Percentiles rank a stretch among this genome's conserved stretches.
Conservation (phyloP, 2,888 invertebrate genomes). For the Rugalucina vietnamica region DNA sequence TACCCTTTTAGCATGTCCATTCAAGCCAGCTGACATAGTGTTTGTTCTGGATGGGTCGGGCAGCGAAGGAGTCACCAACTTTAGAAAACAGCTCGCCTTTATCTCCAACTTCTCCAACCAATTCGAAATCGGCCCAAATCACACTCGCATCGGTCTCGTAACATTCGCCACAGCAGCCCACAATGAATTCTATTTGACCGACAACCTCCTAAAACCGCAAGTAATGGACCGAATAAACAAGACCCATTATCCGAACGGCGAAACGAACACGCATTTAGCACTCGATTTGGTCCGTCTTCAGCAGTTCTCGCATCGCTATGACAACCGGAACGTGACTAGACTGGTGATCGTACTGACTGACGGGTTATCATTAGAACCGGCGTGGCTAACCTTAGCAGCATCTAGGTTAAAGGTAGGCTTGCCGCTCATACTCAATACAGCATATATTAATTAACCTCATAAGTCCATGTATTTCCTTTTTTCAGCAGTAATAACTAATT, state of each 20-base stretch:
- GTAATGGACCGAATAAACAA: conserved; percentile 24
- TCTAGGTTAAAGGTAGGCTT: conserved; percentile 33
- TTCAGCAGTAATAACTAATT: too few relatives aligned
- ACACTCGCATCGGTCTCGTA: conserved; percentile 43
- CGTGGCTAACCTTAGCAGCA: conserved; percentile 30
- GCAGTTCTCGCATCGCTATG: conserved; percentile 24
- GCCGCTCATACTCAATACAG: too few relatives aligned
- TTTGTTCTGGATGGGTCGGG: conserved; percentile 56
- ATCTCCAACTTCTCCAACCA: conserved; percentile 50
- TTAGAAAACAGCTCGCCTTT: conserved; percentile 44
- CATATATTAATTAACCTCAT: too few relatives aligned
- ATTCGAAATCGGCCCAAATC: conserved; percentile 50
- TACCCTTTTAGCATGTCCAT: conserved; percentile 49
- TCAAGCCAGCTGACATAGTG: conserved; percentile 52
- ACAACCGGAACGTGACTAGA: conserved; percentile 54
- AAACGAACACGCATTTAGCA: conserved; percentile 52
- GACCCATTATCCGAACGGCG: conserved; percentile 41
- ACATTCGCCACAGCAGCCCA: conserved; percentile 42
- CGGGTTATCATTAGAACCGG: conserved; percentile 57
- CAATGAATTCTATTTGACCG: conserved; percentile 45
- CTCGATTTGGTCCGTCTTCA: conserved; percentile 28
- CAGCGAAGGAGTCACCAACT: conserved; percentile 42
- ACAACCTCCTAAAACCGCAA: conserved; percentile 20
- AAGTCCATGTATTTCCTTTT: too few relatives aligned
- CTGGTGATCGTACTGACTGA: conserved; percentile 64